phyloP scores from a whole-genome alignment of 2,888 invertebrate species.

The Drosophila multiciliata region DNA sequence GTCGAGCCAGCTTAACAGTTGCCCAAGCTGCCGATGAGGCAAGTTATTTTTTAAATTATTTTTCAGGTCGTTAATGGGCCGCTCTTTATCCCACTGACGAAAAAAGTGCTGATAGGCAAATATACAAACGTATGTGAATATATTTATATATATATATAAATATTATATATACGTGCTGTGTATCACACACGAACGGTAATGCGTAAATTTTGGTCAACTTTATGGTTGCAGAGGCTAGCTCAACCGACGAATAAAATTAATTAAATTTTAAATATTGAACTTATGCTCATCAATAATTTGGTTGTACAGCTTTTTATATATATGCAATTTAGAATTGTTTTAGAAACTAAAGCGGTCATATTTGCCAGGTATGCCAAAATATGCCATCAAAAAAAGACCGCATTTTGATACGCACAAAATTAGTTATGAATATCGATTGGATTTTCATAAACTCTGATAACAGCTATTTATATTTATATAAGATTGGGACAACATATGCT shows the following conservation, averaged over 20 bases:
- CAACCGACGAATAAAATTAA: not conserved
- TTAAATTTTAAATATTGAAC: not conserved
- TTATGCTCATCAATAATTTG: not conserved
- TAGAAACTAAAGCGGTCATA: not conserved
- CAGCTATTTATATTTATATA: not conserved
- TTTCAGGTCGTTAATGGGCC: constrained; percentile 38
- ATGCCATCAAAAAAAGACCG: not conserved
- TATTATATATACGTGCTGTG: not conserved
- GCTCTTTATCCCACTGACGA: constrained; percentile 36
- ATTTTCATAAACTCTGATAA: not conserved
- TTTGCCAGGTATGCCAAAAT: not conserved
- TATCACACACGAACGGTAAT: constrained; percentile 27
- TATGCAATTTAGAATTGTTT: not conserved
- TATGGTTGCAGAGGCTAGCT: not conserved
- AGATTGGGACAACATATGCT: not conserved
- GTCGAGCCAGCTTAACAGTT: constrained; percentile 9
- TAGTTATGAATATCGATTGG: not conserved
- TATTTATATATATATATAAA: not conserved
- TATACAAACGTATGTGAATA: not conserved
- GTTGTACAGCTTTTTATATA: not conserved
- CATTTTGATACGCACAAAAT: not conserved
- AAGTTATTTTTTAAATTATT: constrained; percentile 43
- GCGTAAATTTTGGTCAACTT: constrained; percentile 10
- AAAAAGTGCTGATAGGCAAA: constrained; percentile 7
- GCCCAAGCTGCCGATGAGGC: constrained; percentile 2